phyloP scores from a whole-genome alignment of 2,113 vertebrate species.

The Zeus faber region DNA sequence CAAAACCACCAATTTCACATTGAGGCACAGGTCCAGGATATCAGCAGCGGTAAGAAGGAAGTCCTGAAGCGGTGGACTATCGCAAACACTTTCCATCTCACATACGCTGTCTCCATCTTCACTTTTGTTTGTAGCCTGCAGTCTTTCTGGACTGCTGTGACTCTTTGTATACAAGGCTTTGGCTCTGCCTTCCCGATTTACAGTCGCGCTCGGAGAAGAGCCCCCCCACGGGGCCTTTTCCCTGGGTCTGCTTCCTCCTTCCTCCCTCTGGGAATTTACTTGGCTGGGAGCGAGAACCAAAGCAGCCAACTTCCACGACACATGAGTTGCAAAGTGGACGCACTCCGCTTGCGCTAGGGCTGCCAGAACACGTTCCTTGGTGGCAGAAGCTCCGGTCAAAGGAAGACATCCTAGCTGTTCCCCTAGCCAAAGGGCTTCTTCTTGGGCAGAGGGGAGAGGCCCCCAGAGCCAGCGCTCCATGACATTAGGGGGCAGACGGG shows the following conservation, averaged over 20 bases:
- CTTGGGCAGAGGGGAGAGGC: constrained; percentile 89
- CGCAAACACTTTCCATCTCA: constrained; percentile 84
- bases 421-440: constrained; percentile 87
- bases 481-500: constrained; percentile 84
- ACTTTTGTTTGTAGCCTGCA: constrained; percentile 76
- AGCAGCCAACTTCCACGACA: constrained; percentile 93
- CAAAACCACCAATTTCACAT: constrained; percentile 87
- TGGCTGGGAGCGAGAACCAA: constrained; percentile 83
- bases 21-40: constrained; percentile 84
- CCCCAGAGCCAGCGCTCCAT: constrained; percentile 97
- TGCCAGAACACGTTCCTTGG: constrained; percentile 87
- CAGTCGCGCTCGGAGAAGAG: too few relatives aligned
- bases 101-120: constrained; percentile 85
- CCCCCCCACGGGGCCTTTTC: constrained; percentile 18
- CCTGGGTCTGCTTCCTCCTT: not conserved
- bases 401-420: constrained; percentile 90
- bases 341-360: constrained; percentile 88
- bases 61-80: constrained; percentile 89
- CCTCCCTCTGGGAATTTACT: constrained; percentile 50
- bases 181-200: constrained; percentile 43
- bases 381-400: constrained; percentile 82
- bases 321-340: constrained; percentile 92
- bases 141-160: constrained; percentile 82
- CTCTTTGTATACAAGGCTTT: constrained; percentile 74
- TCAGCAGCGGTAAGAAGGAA: constrained; percentile 93